These are phyloP conservation scores for Drosophila novamexicana DNA, from an alignment of 1,140 invertebrate species.

Conservation along the genomic window DNA sequence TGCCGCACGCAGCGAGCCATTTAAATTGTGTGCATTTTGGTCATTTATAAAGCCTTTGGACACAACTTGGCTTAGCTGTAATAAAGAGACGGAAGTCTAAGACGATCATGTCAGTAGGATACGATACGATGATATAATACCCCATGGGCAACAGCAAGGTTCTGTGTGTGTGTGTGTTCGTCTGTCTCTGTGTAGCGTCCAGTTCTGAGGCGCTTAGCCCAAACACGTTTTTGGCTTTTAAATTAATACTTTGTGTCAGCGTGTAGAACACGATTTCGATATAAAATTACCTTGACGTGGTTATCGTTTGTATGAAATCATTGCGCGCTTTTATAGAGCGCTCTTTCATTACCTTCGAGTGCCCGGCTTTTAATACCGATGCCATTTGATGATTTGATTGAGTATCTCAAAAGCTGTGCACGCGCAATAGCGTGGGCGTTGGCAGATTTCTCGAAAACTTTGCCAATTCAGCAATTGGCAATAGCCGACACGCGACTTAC, in stretches of 20 bases:
- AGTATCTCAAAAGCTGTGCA: conserved; percentile 16
- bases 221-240: conserved; percentile 78
- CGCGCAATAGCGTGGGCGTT: conserved; percentile 34
- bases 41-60: conserved; percentile 50
- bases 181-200: conserved; percentile 25
- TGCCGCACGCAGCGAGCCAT: conserved; percentile 61
- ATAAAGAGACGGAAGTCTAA: conserved; percentile 64
- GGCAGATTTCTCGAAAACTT: conserved; percentile 12
- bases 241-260: conserved; percentile 75
- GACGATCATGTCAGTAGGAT: conserved; percentile 41
- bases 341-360: conserved; percentile 65
- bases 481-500: conserved; percentile 36
- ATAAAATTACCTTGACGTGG: conserved; percentile 74
- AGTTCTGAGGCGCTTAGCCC: conserved; percentile 65
- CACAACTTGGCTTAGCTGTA: conserved; percentile 33
- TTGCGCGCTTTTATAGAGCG: conserved; percentile 51
- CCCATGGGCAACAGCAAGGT: conserved; percentile 23
- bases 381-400: conserved; percentile 35
- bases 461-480: conserved; percentile 33
- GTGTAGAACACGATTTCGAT: conserved; percentile 76
- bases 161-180: conserved; percentile 2
- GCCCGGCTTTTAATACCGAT: conserved; percentile 11
- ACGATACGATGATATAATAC: conserved; percentile 64
- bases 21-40: conserved; percentile 58
- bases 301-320: conserved; percentile 80